Conservation (phyloP, 2,113 vertebrate genomes). For the Cynopterus brachyotis region DNA sequence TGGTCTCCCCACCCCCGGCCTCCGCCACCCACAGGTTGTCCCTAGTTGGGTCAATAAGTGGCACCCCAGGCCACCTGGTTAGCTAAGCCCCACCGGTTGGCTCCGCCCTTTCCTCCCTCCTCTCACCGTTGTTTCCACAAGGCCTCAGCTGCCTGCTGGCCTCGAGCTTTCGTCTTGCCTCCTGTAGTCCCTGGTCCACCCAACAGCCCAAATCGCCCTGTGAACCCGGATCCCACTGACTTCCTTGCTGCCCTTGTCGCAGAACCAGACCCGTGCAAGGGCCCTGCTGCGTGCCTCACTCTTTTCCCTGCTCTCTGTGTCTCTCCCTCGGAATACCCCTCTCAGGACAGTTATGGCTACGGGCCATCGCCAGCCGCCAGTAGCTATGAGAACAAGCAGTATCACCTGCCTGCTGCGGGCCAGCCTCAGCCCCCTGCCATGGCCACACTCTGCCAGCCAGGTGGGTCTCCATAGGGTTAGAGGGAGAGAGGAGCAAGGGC, state of each 20-base stretch:
- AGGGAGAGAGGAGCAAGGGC: no score
- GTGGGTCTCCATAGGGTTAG: constrained; percentile 51
- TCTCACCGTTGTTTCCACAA: neutral
- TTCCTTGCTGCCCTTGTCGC: neutral
- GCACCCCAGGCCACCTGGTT: neutral
- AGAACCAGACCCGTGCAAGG: neutral
- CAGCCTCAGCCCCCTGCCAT: constrained; percentile 76
- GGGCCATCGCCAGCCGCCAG: constrained; percentile 74
- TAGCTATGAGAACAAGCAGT: constrained; percentile 81
- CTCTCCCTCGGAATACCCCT: neutral
- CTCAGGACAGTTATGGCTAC: constrained; percentile 81
- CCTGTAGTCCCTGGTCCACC: neutral
- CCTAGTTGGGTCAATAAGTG: rapidly evolving
- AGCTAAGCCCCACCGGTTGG: neutral
- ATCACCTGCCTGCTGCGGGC: constrained; percentile 76
- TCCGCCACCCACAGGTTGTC: neutral
- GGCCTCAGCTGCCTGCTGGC: neutral
- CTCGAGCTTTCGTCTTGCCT: neutral
- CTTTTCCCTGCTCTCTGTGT: neutral
- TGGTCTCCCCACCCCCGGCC: neutral
- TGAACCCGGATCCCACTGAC: neutral
- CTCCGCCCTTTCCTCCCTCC: no score
- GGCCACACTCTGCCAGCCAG: constrained; percentile 82
- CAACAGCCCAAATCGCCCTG: neutral
- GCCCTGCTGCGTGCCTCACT: neutral